Evolutionary conservation across 2,113 vertebrate genomes (phyloP), one percentile per base, ranked within the genome.

Genomic region (Atrichornis clamosus): DNA sequence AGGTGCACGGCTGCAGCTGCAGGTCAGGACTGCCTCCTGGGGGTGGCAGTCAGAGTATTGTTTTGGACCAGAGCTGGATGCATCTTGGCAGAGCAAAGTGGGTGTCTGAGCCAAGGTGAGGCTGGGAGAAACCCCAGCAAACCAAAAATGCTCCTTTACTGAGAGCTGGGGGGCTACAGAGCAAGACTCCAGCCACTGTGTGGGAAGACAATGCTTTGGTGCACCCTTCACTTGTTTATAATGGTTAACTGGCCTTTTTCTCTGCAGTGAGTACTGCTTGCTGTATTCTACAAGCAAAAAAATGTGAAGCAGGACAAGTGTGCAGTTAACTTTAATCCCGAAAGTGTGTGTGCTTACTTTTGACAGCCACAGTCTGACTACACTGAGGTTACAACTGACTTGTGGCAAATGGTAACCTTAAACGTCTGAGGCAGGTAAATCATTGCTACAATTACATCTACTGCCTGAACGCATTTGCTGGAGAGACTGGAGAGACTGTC

Each of bases 171-270:
- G n/a, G 86, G 78, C 62, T 75, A 52, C 56, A 30, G 70, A 39
- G 83, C 39, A 72, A 84, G 65, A 89, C 93, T 95, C 56, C 60
- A 80, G 88, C 39, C 69, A 5, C 44, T 63, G 28, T 10, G 90
- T 84, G 55, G 33, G 72, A 93, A 86, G 50, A 72, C 8, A 18
- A 41, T 21, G 7, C 53, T 83, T 86, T 42, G 75, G 73, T 87
- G 55, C 82, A 41, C 75, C 82, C 75, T 63, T 95, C 56, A 72
- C 79, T 92, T 15, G 24, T 97, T 95, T 87, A 59, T 86, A 72
- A 65, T 41, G 53, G n/a, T 24, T 87, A 63, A 63, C 74, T 83
- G 84, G 32, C 39, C 22, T 11, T 50, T 84, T 87, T 89, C 70
- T 49, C 76, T 77, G 78, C 33, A 19, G 33, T 12, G 11, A 47